Conservation (phyloP, 2,888 invertebrate genomes). For the Anagyrus pseudococci region DNA sequence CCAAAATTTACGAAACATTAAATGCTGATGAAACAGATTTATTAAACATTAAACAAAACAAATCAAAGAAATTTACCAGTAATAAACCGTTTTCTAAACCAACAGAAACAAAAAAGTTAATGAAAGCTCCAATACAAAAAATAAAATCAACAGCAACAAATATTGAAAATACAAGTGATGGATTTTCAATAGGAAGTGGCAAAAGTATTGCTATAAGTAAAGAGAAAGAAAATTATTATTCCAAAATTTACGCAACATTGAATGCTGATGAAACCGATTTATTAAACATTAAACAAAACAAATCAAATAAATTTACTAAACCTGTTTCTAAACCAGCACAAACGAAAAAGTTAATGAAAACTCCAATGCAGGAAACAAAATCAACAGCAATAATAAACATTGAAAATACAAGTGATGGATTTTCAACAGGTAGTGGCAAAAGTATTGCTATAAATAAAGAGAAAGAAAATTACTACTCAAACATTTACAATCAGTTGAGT, state of each 20-base stretch:
- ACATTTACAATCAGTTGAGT: slow-evolving; percentile 24
- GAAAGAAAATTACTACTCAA: slow-evolving; percentile 24
- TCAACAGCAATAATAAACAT: background rate
- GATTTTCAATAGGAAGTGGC: slow-evolving; percentile 56
- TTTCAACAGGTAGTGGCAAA: slow-evolving; percentile 55
- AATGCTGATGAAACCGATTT: too few species aligned
- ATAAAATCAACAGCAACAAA: background rate
- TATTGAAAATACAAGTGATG: slow-evolving; percentile 31
- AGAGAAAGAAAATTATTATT: slow-evolving; percentile 33
- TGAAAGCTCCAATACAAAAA: background rate
- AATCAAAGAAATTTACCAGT: background rate
- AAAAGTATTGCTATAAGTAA: slow-evolving; percentile 46
- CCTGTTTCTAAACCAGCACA: background rate
- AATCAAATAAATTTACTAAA: background rate
- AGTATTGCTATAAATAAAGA: slow-evolving; percentile 45
- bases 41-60: background rate
- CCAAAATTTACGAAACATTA: slow-evolving; percentile 20
- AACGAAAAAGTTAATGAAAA: background rate
- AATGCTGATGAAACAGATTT: slow-evolving; percentile 24
- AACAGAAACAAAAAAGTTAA: background rate
- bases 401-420: slow-evolving; percentile 42
- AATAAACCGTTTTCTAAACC: background rate
- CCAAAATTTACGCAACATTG: slow-evolving; percentile 22
- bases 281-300: background rate
- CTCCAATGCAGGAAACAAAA: background rate